Evolutionary conservation across 2,888 invertebrate genomes (phyloP).

Genomic region (Chelonus formosanus): DNA sequence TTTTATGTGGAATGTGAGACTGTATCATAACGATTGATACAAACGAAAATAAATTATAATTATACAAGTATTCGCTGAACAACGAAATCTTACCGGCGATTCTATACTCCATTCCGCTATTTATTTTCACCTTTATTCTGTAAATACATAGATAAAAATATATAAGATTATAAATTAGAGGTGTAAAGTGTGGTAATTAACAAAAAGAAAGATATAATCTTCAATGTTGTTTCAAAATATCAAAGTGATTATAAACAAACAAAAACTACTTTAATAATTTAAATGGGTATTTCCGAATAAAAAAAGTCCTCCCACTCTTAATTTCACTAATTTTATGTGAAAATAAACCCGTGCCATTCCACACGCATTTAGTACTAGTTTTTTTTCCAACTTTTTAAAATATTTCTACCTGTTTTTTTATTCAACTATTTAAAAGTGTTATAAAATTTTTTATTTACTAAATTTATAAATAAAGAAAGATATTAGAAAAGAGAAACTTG

Average conservation of each 20-base stretch:
- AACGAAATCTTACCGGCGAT: conserved; percentile 30
- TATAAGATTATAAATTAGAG: conserved; percentile 47
- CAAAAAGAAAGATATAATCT: conserved; percentile 45
- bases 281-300: background rate
- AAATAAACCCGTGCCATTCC: conserved; percentile 47
- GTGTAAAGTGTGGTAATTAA: conserved; percentile 60
- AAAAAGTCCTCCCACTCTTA: background rate
- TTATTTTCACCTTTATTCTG: conserved; percentile 29
- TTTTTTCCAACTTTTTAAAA: conserved; percentile 28
- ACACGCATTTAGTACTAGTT: conserved; percentile 43
- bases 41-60: conserved; percentile 14
- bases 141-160: conserved; percentile 36
- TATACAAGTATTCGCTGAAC: conserved; percentile 40
- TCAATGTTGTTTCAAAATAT: conserved; percentile 48
- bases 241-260: background rate
- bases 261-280: conserved; percentile 1
- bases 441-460: background rate
- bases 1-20: conserved; percentile 11
- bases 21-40: background rate
- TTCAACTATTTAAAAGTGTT: conserved; percentile 10
- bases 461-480: conserved; percentile 2
- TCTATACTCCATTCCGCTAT: conserved; percentile 5
- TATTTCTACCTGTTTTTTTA: conserved; percentile 18
- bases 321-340: background rate
- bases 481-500: conserved; percentile 16